A percentile compares a stretch with the other conserved stretches of the same genome.
Conservation (phyloP, 2,888 invertebrate genomes). For the Protodeltote pygarga region DNA sequence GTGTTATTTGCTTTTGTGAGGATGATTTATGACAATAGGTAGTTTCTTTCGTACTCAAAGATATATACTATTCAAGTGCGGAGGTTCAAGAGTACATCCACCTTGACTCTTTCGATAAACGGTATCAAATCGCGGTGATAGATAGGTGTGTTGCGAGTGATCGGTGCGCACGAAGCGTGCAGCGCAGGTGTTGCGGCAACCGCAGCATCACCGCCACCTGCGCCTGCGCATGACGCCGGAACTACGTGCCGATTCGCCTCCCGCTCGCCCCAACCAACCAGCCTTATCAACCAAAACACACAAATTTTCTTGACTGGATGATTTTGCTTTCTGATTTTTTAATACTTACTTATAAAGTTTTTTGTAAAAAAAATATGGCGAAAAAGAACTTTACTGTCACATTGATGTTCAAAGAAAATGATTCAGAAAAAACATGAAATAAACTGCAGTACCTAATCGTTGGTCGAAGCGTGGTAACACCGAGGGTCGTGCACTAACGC, state of each 20-base stretch:
- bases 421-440: slow-evolving; percentile 4
- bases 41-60: neutral
- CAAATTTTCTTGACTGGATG: slow-evolving; percentile 1
- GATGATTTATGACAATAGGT: too few species aligned
- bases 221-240: slow-evolving; percentile 66
- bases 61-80: neutral
- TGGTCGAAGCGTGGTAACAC: slow-evolving; percentile 46
- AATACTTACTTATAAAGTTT: too few species aligned
- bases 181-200: slow-evolving; percentile 66
- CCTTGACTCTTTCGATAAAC: slow-evolving; percentile 10
- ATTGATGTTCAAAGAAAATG: neutral
- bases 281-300: slow-evolving; percentile 1
- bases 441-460: slow-evolving; percentile 22
- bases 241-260: slow-evolving; percentile 78
- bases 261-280: slow-evolving; percentile 51
- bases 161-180: slow-evolving; percentile 55
- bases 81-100: neutral
- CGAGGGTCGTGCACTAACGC: slow-evolving; percentile 70
- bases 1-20: slow-evolving; percentile 14
- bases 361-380: too few species aligned
- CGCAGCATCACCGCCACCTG: slow-evolving; percentile 69
- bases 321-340: neutral
- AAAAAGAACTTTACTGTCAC: too few species aligned
- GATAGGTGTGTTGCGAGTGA: slow-evolving; percentile 47
- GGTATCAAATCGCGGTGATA: slow-evolving; percentile 40